Evolutionary conservation across 2,113 vertebrate species (phyloP).

Genomic region (Cottus gobio): DNA sequence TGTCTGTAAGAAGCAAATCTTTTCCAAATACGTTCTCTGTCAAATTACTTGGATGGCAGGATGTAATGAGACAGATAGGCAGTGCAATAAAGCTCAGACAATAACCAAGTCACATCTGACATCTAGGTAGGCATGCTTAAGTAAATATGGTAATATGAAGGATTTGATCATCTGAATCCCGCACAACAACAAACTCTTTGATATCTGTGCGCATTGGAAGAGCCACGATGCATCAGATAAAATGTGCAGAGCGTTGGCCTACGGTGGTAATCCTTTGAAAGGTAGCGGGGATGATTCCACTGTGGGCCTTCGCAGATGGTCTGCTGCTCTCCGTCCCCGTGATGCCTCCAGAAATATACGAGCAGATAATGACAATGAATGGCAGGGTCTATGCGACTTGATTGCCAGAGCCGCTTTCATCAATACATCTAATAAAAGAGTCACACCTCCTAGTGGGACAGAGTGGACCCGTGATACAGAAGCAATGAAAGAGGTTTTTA

Average conservation of each 20-base stretch:
- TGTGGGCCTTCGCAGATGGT: constrained; percentile 59
- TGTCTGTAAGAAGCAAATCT: constrained; percentile 51
- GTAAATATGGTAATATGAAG: constrained; percentile 64
- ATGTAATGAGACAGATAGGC: constrained; percentile 69
- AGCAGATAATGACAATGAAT: constrained; percentile 77
- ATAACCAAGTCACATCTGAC: constrained; percentile 58
- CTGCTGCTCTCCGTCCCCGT: constrained; percentile 46
- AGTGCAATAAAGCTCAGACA: constrained; percentile 62
- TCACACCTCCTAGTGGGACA: constrained; percentile 34
- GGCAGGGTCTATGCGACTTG: constrained; percentile 46
- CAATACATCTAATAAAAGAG: constrained; percentile 67
- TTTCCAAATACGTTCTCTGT: constrained; percentile 47
- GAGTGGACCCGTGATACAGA: constrained; percentile 33
- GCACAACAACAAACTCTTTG: constrained; percentile 46
- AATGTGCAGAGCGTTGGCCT: constrained; percentile 24
- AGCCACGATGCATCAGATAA: constrained; percentile 38
- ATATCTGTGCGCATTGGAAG: constrained; percentile 25
- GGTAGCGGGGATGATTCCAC: constrained; percentile 56
- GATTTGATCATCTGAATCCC: constrained; percentile 42
- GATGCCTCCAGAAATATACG: constrained; percentile 59
- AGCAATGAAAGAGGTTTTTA: constrained; percentile 24
- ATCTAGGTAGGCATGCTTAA: constrained; percentile 43
- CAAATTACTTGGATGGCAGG: constrained; percentile 60
- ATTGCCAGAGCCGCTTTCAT: constrained; percentile 73
- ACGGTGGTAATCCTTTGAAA: constrained; percentile 42